A percentile compares a stretch with the other conserved stretches of the same genome.
Conservation (phyloP, 2,888 invertebrate species). For the Drosophila kanekoi region DNA sequence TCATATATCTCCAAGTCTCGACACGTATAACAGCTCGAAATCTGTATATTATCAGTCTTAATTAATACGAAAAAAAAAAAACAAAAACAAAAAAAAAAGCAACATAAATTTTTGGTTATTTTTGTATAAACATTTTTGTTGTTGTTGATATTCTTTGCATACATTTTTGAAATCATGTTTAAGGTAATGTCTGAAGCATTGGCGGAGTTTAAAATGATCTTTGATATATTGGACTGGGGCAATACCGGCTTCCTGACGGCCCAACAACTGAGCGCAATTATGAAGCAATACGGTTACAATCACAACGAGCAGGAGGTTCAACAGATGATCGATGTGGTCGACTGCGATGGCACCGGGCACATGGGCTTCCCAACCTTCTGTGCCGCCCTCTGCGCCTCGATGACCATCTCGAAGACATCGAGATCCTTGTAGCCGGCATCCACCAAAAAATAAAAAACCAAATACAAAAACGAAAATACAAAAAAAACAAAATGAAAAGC, state of each 20-base stretch:
- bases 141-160: neutral
- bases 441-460: neutral
- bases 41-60: neutral
- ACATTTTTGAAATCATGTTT: neutral
- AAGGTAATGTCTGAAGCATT: neutral
- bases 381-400: conserved; percentile 9
- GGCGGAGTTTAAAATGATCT: conserved; percentile 7
- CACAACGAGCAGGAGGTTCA: conserved; percentile 8
- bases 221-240: conserved; percentile 14
- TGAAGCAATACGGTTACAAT: conserved; percentile 9
- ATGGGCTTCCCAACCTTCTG: conserved; percentile 17
- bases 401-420: neutral
- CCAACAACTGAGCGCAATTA: conserved; percentile 10
- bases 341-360: conserved; percentile 7
- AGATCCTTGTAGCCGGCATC: neutral
- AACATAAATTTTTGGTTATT: neutral
- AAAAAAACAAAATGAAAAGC: too few species aligned
- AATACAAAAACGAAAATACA: too few species aligned
- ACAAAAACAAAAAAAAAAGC: neutral
- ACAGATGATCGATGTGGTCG: conserved; percentile 6
- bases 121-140: neutral
- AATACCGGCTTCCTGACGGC: conserved; percentile 8
- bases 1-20: neutral
- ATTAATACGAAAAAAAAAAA: neutral
- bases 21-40: neutral